Percentiles rank a stretch among this genome's conserved stretches.
Evolutionary conservation across 1,140 invertebrate species (phyloP).

Genomic region (Bombus waltoni): DNA sequence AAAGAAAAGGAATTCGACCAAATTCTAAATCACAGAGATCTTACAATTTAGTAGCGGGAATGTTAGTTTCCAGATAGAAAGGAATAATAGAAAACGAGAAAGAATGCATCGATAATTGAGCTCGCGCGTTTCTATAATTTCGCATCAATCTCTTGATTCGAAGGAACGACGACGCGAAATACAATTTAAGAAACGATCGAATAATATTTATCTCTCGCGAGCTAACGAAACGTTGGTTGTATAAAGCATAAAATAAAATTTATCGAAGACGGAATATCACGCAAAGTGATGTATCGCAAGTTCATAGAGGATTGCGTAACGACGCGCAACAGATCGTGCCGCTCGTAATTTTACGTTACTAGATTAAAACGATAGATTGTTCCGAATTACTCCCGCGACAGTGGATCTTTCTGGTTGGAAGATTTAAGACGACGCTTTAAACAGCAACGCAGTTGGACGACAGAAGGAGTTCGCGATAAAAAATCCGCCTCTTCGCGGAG

Average conservation of each 20-base stretch:
- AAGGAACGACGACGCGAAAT: no score
- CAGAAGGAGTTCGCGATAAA: slow-evolving; percentile 18
- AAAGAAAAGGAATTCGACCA: no score
- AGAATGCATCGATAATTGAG: no score
- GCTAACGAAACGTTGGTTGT: background rate
- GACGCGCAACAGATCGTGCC: background rate
- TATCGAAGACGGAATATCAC: background rate
- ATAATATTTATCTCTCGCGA: background rate
- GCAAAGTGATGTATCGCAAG: background rate
- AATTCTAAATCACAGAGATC: no score
- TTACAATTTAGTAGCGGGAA: no score
- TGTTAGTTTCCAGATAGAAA: no score
- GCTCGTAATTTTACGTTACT: slow-evolving; percentile 23
- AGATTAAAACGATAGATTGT: slow-evolving; percentile 50
- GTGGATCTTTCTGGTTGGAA: slow-evolving; percentile 29
- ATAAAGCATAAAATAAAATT: background rate
- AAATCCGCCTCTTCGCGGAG: slow-evolving; percentile 9
- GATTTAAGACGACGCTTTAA: slow-evolving; percentile 39
- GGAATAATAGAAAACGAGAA: no score
- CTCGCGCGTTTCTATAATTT: background rate
- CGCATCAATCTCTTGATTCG: background rate
- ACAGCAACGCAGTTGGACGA: slow-evolving; percentile 30
- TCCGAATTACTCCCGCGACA: slow-evolving; percentile 32
- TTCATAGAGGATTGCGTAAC: background rate
- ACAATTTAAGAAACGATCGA: background rate